Evolutionary conservation across 1,140 invertebrate species (phyloP).

Genomic region (Parapsyche elsis): DNA sequence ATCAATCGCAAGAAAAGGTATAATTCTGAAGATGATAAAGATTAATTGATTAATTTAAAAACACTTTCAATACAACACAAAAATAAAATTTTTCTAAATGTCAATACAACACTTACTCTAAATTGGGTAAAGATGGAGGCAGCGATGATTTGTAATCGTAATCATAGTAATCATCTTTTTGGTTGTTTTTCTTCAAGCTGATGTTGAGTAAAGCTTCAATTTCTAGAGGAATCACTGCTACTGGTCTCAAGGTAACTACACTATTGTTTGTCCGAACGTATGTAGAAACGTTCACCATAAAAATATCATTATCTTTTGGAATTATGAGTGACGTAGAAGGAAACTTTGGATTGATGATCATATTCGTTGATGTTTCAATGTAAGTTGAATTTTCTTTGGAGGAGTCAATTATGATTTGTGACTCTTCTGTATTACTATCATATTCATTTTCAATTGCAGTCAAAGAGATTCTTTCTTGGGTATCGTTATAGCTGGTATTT

Average conservation of each 20-base stretch:
- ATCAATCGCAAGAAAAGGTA: conserved; percentile 83
- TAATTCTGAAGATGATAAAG: conserved; percentile 71
- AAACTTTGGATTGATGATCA: conserved; percentile 38
- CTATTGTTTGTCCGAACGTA: conserved; percentile 54
- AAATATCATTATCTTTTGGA: conserved; percentile 55
- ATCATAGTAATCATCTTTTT: conserved; percentile 69
- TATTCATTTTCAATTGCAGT: conserved; percentile 31
- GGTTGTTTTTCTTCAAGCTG: conserved; percentile 59
- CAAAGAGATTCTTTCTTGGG: conserved; percentile 45
- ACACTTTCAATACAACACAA: no score
- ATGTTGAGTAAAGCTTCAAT: conserved; percentile 62
- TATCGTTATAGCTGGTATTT: conserved; percentile 43
- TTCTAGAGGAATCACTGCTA: conserved; percentile 58
- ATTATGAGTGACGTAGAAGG: conserved; percentile 53
- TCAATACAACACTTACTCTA: conserved; percentile 65
- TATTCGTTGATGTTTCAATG: conserved; percentile 18
- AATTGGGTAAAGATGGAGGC: conserved; percentile 79
- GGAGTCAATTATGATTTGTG: neutral
- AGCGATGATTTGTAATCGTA: conserved; percentile 78
- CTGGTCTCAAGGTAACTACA: conserved; percentile 51
- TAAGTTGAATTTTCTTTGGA: conserved; percentile 39
- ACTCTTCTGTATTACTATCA: conserved; percentile 21
- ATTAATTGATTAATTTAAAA: neutral
- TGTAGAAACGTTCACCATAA: conserved; percentile 55
- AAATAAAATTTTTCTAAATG: neutral